Evolutionary conservation across 2,113 vertebrate genomes (phyloP).

Genomic region (Neoarius graeffei): DNA sequence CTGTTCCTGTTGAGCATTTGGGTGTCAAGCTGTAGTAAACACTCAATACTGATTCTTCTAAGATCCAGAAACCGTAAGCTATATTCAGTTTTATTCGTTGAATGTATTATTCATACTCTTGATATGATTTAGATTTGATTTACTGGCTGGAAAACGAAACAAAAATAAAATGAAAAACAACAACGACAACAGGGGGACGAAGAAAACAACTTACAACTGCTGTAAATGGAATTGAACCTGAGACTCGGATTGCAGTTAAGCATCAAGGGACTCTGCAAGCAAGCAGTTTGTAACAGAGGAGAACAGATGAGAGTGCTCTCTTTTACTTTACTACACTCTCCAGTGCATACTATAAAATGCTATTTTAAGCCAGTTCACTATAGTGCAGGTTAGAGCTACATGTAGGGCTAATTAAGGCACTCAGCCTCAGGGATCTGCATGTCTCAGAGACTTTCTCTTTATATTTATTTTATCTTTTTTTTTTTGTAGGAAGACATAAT

Average conservation of each 20-base stretch:
- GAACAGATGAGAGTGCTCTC: constrained; percentile 15
- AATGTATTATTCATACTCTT: not conserved
- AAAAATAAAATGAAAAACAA: not conserved
- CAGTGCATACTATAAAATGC: constrained; percentile 8
- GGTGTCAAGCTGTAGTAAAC: not conserved
- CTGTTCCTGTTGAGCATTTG: not conserved
- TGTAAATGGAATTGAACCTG: constrained; percentile 15
- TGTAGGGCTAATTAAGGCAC: constrained; percentile 18
- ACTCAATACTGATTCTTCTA: not conserved
- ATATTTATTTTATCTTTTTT: not conserved
- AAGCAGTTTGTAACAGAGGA: constrained; percentile 7
- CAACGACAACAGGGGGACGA: not conserved
- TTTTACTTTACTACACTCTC: not conserved
- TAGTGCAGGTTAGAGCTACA: constrained; percentile 31
- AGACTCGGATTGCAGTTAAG: constrained; percentile 8
- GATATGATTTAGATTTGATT: not conserved
- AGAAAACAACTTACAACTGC: not conserved
- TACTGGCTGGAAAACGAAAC: too few relatives aligned
- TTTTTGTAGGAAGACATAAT: not conserved
- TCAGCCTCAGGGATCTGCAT: constrained; percentile 23
- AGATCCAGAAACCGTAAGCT: not conserved
- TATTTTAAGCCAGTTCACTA: constrained; percentile 35
- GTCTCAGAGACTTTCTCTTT: not conserved
- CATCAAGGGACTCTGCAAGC: not conserved
- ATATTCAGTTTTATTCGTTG: not conserved